Evolutionary conservation across 2,113 vertebrate genomes (phyloP).

Genomic region (Hemiprocne comata): DNA sequence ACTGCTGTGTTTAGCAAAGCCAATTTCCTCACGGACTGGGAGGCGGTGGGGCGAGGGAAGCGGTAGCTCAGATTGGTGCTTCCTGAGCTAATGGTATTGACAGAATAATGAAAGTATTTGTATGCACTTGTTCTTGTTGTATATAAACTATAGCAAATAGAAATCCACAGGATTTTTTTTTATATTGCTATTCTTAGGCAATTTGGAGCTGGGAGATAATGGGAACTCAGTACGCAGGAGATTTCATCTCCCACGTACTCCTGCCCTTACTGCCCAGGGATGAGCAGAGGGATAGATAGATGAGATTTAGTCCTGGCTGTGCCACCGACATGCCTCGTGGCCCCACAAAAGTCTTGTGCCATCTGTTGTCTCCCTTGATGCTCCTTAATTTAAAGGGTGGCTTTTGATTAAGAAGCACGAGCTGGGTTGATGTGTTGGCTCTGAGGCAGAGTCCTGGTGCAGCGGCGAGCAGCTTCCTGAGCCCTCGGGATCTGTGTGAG

Average conservation of each 20-base stretch:
- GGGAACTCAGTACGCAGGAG: neutral
- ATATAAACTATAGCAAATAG: constrained; percentile 19
- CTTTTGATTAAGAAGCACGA: neutral
- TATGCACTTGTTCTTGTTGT: constrained; percentile 47
- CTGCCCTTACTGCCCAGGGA: neutral
- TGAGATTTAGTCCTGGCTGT: neutral
- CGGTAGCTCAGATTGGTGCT: constrained; percentile 45
- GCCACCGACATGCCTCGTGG: accelerated
- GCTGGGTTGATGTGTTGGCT: neutral
- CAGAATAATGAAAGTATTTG: constrained; percentile 67
- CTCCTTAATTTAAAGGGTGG: neutral
- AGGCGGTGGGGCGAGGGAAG: neutral
- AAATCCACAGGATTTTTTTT: neutral
- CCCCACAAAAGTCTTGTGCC: accelerated
- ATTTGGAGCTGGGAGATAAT: neutral
- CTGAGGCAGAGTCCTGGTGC: accelerated
- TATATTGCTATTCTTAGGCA: neutral
- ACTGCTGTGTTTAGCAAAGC: neutral
- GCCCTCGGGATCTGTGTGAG: neutral
- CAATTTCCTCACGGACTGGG: constrained; percentile 45
- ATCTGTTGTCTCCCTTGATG: neutral
- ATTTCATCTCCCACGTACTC: accelerated
- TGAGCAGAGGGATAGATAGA: neutral
- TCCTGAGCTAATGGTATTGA: constrained; percentile 67
- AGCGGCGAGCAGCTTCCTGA: accelerated